Conservation (phyloP, 2,113 vertebrate genomes). For the Saccopteryx leptura region DNA sequence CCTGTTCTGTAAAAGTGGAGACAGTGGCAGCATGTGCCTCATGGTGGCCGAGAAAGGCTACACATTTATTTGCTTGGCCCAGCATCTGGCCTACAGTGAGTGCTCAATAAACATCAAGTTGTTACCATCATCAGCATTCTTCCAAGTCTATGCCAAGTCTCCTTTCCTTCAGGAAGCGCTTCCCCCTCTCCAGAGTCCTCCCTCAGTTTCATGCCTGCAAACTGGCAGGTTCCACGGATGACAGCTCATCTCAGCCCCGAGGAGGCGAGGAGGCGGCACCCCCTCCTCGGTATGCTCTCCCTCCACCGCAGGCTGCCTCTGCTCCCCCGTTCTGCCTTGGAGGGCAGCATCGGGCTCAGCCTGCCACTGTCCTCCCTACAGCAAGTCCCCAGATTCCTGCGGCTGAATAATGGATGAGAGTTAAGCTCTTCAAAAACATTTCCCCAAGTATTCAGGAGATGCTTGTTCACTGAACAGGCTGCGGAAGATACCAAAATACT, state of each 20-base stretch:
- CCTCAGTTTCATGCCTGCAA: neutral
- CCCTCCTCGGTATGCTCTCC: neutral
- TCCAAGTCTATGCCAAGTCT: neutral
- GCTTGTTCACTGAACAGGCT: neutral
- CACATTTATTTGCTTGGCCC: neutral
- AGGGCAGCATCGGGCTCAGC: neutral
- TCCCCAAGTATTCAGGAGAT: neutral
- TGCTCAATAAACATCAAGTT: neutral
- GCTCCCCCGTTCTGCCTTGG: neutral
- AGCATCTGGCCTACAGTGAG: neutral
- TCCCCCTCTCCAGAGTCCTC: neutral
- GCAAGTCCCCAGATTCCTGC: neutral
- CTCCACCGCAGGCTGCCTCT: neutral
- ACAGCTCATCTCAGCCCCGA: neutral
- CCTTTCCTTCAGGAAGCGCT: constrained; percentile 32
- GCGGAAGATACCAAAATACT: neutral
- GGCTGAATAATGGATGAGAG: neutral
- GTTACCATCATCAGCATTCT: neutral
- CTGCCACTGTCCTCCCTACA: neutral
- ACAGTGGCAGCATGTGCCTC: neutral
- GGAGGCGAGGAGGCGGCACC: no score
- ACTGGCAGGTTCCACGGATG: neutral
- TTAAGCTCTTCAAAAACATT: neutral
- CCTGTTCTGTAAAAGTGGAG: neutral
- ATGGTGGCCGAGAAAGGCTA: neutral